Conservation (phyloP, 2,888 invertebrate genomes). For the Campoplex capitator region DNA sequence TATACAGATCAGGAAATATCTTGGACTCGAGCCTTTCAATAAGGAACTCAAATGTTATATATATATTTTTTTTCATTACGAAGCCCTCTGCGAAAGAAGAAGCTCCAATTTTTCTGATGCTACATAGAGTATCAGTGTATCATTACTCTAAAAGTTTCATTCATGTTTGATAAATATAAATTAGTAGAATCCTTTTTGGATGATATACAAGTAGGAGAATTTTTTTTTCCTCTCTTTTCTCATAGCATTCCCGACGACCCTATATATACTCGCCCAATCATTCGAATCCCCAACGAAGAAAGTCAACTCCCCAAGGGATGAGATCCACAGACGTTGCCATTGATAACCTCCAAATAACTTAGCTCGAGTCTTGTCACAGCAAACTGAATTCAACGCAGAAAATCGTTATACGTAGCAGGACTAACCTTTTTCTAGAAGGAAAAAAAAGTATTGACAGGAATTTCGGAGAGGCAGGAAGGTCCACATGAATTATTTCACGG, state of each 20-base stretch:
- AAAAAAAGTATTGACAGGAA: neutral
- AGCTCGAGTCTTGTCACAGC: slow-evolving; percentile 1
- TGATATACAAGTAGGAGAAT: neutral
- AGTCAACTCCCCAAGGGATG: neutral
- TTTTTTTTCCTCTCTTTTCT: neutral
- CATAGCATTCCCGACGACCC: neutral
- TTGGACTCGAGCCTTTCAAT: neutral
- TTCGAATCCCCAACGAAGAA: neutral
- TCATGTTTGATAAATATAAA: slow-evolving; percentile 6
- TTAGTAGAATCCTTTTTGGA: neutral
- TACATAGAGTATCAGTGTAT: neutral
- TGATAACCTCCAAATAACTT: slow-evolving; percentile 19
- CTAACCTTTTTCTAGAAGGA: too few species aligned
- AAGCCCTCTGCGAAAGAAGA: neutral
- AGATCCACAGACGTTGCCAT: slow-evolving; percentile 1
- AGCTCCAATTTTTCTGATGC: neutral
- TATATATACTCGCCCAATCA: neutral
- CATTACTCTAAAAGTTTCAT: slow-evolving; percentile 16
- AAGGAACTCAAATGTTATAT: neutral
- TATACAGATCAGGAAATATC: neutral
- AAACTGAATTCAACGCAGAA: neutral
- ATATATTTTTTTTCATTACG: neutral
- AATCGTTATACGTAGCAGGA: too few species aligned
- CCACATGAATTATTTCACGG: neutral
- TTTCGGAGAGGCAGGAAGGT: neutral